phyloP scores from a whole-genome alignment of 2,113 vertebrate genomes.

The Leiothrix lutea region DNA sequence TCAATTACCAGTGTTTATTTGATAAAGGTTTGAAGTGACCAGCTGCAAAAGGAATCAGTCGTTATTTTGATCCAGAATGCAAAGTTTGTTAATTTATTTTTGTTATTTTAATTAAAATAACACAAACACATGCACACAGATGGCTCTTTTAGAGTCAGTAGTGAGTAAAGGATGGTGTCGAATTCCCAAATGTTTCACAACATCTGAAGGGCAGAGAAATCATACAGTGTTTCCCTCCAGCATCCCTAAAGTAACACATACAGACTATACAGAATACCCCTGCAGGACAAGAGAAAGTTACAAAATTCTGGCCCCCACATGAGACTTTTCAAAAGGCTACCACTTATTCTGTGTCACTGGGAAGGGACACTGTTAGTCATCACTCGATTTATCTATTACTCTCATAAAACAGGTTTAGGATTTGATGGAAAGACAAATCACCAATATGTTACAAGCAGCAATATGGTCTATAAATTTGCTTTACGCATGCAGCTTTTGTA shows the following conservation, averaged over 20 bases:
- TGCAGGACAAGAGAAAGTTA: background rate
- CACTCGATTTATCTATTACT: background rate
- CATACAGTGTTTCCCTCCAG: background rate
- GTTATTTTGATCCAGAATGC: background rate
- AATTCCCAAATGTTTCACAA: background rate
- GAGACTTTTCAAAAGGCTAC: background rate
- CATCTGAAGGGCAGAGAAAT: background rate
- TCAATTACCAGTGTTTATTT: background rate
- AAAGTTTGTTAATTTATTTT: background rate
- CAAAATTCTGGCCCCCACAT: background rate
- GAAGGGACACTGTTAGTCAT: background rate
- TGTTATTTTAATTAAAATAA: background rate
- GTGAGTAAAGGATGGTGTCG: background rate
- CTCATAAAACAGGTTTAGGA: background rate
- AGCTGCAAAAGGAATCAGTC: background rate
- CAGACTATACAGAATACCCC: background rate
- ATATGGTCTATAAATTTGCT: background rate
- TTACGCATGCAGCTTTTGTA: background rate
- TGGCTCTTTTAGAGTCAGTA: background rate
- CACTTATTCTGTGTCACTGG: background rate
- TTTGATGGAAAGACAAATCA: background rate
- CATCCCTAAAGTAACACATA: background rate
- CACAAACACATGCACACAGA: background rate
- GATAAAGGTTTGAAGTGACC: background rate
- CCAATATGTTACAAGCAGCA: background rate